Evolutionary conservation across 2,888 invertebrate species (phyloP).

Genomic region (Branchinecta sandiegonensis): DNA sequence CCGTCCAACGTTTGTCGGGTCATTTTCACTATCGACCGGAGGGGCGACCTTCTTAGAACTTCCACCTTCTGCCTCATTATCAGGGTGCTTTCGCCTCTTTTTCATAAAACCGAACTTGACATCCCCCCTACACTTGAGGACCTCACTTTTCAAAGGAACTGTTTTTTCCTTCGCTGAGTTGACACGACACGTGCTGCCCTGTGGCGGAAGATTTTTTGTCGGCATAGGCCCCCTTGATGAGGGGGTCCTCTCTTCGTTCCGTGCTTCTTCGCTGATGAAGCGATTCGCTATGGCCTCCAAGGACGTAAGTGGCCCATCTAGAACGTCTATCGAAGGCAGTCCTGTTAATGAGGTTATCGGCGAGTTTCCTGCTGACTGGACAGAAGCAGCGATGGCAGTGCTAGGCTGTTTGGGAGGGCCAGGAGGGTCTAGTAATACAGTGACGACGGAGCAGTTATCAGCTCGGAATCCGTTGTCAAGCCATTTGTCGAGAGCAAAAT

Average conservation of each 20-base stretch:
- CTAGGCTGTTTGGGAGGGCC: conserved; percentile 47
- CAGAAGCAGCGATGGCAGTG: neutral
- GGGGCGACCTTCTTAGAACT: neutral
- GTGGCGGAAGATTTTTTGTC: neutral
- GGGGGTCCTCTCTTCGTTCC: neutral
- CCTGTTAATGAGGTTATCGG: neutral
- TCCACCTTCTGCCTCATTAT: neutral
- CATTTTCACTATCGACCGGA: neutral
- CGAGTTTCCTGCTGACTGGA: neutral
- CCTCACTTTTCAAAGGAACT: neutral
- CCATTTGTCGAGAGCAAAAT: conserved; percentile 68
- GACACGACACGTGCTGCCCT: conserved; percentile 1
- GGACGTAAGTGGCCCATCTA: neutral
- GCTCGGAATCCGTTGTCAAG: conserved; percentile 69
- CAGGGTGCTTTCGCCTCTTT: neutral
- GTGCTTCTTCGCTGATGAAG: neutral
- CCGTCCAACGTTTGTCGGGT: neutral
- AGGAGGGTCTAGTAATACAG: conserved; percentile 76
- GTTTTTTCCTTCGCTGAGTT: neutral
- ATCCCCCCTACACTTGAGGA: neutral
- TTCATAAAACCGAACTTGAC: neutral
- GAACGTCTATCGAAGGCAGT: neutral
- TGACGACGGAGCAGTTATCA: conserved; percentile 89
- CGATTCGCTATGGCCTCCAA: neutral
- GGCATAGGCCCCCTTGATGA: neutral